Conservation (phyloP, 2,888 invertebrate species). For the Smittia sp. region DNA sequence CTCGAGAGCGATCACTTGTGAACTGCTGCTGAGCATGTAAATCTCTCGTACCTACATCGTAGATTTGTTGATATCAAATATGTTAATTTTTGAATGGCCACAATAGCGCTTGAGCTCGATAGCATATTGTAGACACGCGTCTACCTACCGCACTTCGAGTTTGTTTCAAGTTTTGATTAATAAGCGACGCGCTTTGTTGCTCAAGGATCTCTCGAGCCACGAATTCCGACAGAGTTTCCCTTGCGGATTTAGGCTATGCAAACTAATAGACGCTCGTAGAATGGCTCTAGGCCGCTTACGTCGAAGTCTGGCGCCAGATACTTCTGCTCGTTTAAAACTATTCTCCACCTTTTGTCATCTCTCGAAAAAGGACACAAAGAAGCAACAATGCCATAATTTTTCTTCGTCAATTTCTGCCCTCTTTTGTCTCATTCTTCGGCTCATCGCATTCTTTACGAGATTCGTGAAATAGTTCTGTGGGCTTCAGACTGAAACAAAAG, state of each 20-base stretch:
- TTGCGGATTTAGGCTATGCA: background rate
- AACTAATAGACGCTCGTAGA: background rate
- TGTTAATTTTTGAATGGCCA: conserved; percentile 36
- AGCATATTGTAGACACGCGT: conserved; percentile 41
- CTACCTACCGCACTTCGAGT: conserved; percentile 38
- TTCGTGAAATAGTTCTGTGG: background rate
- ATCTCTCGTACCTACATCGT: conserved; percentile 38
- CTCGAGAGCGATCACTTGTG: conserved; percentile 32
- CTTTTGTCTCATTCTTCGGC: conserved; percentile 6
- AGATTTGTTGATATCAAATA: conserved; percentile 41
- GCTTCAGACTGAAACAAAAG: conserved; percentile 28
- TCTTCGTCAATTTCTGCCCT: conserved; percentile 30
- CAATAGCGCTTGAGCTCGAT: conserved; percentile 37
- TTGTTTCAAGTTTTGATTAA: conserved; percentile 16
- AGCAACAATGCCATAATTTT: conserved; percentile 37
- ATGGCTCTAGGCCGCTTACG: background rate
- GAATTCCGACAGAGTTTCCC: background rate
- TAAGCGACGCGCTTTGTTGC: background rate
- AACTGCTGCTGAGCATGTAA: conserved; percentile 37
- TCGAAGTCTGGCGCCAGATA: conserved; percentile 40
- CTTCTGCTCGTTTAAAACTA: conserved; percentile 32
- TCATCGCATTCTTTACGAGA: conserved; percentile 2
- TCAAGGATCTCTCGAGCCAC: conserved; percentile 19
- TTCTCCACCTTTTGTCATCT: conserved; percentile 23
- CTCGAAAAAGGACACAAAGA: conserved; percentile 27